Base-by-base conservation (phyloP, 2,113 vertebrate species). In the Apodemus speciosus region DNA sequence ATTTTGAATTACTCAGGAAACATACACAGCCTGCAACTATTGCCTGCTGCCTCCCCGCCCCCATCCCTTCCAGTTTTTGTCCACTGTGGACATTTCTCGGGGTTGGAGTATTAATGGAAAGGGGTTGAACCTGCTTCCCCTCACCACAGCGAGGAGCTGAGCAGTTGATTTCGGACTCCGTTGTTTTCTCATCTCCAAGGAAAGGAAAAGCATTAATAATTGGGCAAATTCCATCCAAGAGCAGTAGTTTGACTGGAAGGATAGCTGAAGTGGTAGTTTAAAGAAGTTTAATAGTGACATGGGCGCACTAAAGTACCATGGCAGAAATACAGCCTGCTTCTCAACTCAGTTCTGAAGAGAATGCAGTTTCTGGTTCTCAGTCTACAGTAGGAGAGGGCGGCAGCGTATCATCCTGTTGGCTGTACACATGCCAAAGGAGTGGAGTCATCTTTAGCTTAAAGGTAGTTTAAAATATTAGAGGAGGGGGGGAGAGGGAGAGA, bases 1-100 rank as follows among this genome's bases (percentile, higher is more conserved):
- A 94, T 94, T 95, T 96, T 94, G 80, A 92, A 94, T 92, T 95
- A 95, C 88, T 92, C 66, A 80, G 60, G 80, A 62, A 96, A 93
- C 94, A 92, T 30, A 49, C 30, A 93, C 76, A 81, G 46, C 23
- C 81, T 93, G 66, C 88, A 88, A 93, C 85, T 11, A 79, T 84
- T 92, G 72, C 76, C n/a, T 91, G 66, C 83, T 62, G 3, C 69
- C 62, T n/a, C 20, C 8, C 43, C 23, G 18, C 40, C 87, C 40
- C 38, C 30, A 25, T 11, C 93, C 95, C 58, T 51, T 94, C 16
- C 35, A 51, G 2, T 72, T 91, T 96, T 89, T 94, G 72, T 90
- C 76, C n/a, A 83, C 18, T 83, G 89, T 85, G 60, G 79, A 73
- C 66, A 83, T 93, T 92, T 94, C 35, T 95, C 16, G 89, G 66